A percentile compares a stretch with the other conserved stretches of the same genome.
Conservation (phyloP, 2,888 invertebrate species). For the Mythimna albipuncta region DNA sequence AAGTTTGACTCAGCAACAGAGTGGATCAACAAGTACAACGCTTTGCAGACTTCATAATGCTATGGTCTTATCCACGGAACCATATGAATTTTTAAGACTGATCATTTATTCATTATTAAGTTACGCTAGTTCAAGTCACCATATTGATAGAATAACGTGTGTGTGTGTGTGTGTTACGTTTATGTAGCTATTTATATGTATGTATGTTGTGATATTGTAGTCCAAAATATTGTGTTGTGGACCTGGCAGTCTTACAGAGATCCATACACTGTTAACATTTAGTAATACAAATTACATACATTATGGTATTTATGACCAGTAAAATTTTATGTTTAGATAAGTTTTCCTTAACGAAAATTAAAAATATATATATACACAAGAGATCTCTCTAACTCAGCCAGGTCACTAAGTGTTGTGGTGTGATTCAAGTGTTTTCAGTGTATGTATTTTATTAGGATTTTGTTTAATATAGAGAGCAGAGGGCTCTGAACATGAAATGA, state of each 20-base stretch:
- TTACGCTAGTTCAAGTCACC: conserved; percentile 87
- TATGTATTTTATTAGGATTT: conserved; percentile 55
- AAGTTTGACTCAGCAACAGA: conserved; percentile 89
- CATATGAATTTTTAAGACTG: conserved; percentile 88
- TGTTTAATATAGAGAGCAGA: conserved; percentile 49
- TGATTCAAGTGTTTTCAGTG: conserved; percentile 63
- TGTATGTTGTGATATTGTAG: conserved; percentile 73
- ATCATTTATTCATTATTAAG: conserved; percentile 89
- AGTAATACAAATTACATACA: conserved; percentile 64
- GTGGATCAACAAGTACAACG: conserved; percentile 76
- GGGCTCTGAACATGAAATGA: conserved; percentile 55
- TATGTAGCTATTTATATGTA: conserved; percentile 83
- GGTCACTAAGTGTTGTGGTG: conserved; percentile 58
- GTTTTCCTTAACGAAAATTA: conserved; percentile 44
- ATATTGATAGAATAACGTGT: conserved; percentile 75
- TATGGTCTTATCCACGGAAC: conserved; percentile 74
- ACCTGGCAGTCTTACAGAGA: conserved; percentile 77
- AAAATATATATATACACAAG: conserved; percentile 48
- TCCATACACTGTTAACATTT: conserved; percentile 61
- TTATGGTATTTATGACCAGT: conserved; percentile 53
- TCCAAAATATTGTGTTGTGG: conserved; percentile 63
- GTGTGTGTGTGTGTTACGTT: conserved; percentile 77
- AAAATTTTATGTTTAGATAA: conserved; percentile 53
- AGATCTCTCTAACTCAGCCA: conserved; percentile 70
- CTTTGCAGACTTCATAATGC: conserved; percentile 76